phyloP scores from a whole-genome alignment of 2,113 vertebrate genomes.

The Laticauda colubrina region DNA sequence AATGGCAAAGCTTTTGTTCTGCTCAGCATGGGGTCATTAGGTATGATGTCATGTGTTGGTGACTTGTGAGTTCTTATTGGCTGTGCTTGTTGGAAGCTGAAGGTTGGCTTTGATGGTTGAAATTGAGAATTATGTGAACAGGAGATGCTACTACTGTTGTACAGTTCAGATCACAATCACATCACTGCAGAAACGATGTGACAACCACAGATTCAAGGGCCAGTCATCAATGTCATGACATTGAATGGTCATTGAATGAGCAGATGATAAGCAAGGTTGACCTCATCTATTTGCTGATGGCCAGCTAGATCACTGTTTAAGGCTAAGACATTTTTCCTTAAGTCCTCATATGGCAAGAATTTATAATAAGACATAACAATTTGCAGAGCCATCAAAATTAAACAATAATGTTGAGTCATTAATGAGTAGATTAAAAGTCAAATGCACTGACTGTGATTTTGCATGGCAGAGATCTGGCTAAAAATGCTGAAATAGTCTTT shows the following conservation, averaged over 20 bases:
- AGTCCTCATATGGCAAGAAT: neutral
- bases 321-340: neutral
- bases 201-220: neutral
- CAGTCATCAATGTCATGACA: neutral
- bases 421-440: constrained; percentile 13
- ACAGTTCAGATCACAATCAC: neutral
- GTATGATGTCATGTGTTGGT: neutral
- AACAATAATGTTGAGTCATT: neutral
- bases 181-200: neutral
- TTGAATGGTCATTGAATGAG: neutral
- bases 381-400: neutral
- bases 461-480: neutral
- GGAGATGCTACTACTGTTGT: neutral
- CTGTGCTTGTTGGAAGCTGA: neutral
- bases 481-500: constrained; percentile 44
- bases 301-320: neutral
- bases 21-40: neutral
- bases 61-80: neutral
- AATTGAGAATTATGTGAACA: neutral
- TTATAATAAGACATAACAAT: constrained; percentile 27
- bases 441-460: constrained; percentile 31
- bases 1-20: neutral
- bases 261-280: neutral
- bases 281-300: neutral
- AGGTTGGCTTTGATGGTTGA: neutral